Evolutionary conservation across 2,113 vertebrate genomes (phyloP).

Genomic region (Nothocercus julius): DNA sequence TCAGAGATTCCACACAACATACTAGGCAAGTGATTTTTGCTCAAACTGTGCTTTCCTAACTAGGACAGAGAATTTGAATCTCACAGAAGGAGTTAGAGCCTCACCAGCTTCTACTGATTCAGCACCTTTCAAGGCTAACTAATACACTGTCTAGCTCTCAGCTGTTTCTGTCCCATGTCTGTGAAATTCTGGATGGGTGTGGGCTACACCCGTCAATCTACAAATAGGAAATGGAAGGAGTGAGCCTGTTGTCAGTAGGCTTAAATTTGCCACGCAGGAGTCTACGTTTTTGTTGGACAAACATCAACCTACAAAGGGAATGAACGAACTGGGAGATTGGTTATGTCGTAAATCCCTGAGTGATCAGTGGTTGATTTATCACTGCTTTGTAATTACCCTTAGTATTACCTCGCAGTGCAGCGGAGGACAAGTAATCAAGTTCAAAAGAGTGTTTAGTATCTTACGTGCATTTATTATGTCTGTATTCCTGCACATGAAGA

Average conservation of each 20-base stretch:
- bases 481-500: not conserved
- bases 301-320: not conserved
- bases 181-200: not conserved
- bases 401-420: not conserved
- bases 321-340: not conserved
- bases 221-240: not conserved
- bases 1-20: constrained; percentile 36
- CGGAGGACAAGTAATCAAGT: not conserved
- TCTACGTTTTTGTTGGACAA: not conserved
- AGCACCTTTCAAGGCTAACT: not conserved
- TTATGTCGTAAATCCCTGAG: not conserved
- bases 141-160: not conserved
- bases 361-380: not conserved
- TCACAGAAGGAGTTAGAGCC: not conserved
- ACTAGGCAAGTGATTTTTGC: constrained; percentile 35
- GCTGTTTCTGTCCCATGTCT: not conserved
- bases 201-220: not conserved
- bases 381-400: not conserved
- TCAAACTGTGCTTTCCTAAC: constrained; percentile 33
- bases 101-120: constrained; percentile 2
- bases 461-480: not conserved
- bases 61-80: constrained; percentile 39
- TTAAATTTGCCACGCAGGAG: not conserved
- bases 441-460: constrained; percentile 21
- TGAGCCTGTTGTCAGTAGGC: not conserved